These are phyloP conservation scores for Allolobophora icterica DNA, from an alignment of 2,888 invertebrate species.

Conservation along the genomic window DNA sequence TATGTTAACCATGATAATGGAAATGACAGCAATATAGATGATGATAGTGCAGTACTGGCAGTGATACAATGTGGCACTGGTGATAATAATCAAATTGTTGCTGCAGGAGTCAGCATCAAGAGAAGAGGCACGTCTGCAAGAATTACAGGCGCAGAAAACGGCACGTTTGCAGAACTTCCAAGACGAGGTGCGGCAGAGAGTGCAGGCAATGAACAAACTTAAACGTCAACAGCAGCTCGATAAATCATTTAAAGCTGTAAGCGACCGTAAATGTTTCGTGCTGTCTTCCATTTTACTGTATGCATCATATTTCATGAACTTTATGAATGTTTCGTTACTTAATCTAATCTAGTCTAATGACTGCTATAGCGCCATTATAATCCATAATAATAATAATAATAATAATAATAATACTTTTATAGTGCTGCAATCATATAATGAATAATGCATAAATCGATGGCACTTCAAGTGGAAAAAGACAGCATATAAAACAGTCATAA, in stretches of 20 bases:
- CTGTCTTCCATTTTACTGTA: background rate
- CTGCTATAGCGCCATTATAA: too few species aligned
- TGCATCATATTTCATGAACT: background rate
- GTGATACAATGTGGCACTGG: background rate
- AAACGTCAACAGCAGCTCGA: conserved; percentile 55
- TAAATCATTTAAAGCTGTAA: conserved; percentile 54
- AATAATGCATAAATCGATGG: too few species aligned
- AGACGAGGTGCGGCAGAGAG: conserved; percentile 57
- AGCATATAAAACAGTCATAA: too few species aligned
- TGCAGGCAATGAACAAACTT: conserved; percentile 51
- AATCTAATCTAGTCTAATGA: too few species aligned
- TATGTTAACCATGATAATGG: too few species aligned
- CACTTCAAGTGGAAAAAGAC: too few species aligned
- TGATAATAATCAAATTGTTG: background rate
- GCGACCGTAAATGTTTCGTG: conserved; percentile 38
- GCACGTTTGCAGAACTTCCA: conserved; percentile 56
- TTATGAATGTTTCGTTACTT: background rate
- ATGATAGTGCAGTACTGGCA: background rate
- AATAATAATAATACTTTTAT: too few species aligned
- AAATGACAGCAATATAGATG: background rate
- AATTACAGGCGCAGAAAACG: conserved; percentile 49
- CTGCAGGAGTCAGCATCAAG: conserved; percentile 24
- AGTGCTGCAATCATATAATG: too few species aligned
- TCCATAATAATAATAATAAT: too few species aligned
- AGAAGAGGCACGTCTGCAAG: conserved; percentile 33